These are phyloP conservation scores for Chymomyza amoena DNA, from an alignment of 2,888 invertebrate species.

Conservation along the genomic window DNA sequence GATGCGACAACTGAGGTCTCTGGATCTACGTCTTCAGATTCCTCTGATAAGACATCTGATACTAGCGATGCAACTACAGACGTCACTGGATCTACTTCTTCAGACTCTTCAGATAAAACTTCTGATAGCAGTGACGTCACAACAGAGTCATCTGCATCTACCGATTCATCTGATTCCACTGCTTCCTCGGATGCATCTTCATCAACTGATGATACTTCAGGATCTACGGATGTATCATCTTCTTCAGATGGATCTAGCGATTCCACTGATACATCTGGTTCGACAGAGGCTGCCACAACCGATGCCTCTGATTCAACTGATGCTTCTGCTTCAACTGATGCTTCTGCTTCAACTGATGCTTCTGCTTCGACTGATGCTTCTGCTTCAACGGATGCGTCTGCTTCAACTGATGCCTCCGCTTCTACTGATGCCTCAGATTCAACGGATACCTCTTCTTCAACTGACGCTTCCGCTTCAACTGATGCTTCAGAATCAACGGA, in stretches of 20 bases:
- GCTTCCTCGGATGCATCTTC: neutral
- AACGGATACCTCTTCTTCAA: slow-evolving; percentile 17
- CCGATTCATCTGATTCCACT: slow-evolving; percentile 43
- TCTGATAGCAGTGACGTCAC: slow-evolving; percentile 23
- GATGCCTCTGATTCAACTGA: slow-evolving; percentile 20
- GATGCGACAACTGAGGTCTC: slow-evolving; percentile 32
- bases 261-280: slow-evolving; percentile 24
- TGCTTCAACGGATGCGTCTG: slow-evolving; percentile 25
- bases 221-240: slow-evolving; percentile 28
- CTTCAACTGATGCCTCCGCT: slow-evolving; percentile 40
- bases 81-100: slow-evolving; percentile 42
- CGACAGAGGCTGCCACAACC: slow-evolving; percentile 25
- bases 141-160: slow-evolving; percentile 18
- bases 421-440: slow-evolving; percentile 34
- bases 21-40: slow-evolving; percentile 35
- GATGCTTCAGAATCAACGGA: slow-evolving; percentile 37
- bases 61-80: slow-evolving; percentile 28
- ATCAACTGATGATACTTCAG: slow-evolving; percentile 7
- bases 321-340: slow-evolving; percentile 23
- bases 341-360: slow-evolving; percentile 15
- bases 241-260: slow-evolving; percentile 37
- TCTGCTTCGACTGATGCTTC: slow-evolving; percentile 22
- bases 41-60: slow-evolving; percentile 23
- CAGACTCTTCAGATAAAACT: slow-evolving; percentile 23
- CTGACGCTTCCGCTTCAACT: slow-evolving; percentile 16